Evolutionary conservation across 2,113 vertebrate genomes (phyloP).

Genomic region (Garra rufa): DNA sequence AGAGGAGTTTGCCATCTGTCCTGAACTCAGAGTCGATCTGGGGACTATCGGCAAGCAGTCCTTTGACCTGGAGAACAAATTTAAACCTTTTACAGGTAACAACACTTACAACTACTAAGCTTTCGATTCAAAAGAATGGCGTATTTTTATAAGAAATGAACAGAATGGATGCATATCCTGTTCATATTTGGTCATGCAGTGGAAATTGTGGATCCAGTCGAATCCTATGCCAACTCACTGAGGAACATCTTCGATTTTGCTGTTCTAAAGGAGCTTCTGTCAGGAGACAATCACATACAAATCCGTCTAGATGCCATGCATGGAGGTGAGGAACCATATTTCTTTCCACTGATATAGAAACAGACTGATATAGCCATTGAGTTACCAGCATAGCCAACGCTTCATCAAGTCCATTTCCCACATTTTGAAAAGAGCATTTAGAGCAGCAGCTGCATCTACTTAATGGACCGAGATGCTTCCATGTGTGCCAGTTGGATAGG

Average conservation of each 20-base stretch:
- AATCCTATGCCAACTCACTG: conserved; percentile 90
- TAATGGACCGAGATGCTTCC: background rate
- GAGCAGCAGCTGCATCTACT: conserved; percentile 2
- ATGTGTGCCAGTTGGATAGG: background rate
- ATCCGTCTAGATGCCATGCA: conserved; percentile 95
- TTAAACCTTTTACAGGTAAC: conserved; percentile 95
- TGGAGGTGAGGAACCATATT: conserved; percentile 79
- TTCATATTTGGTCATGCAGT: conserved; percentile 72
- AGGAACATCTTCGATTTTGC: conserved; percentile 95
- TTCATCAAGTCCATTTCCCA: background rate
- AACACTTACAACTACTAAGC: background rate
- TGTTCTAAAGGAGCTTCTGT: conserved; percentile 90
- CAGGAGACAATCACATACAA: conserved; percentile 86
- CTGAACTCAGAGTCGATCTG: conserved; percentile 89
- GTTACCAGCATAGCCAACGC: background rate
- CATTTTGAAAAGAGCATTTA: background rate
- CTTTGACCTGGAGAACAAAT: conserved; percentile 98
- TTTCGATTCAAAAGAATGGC: background rate
- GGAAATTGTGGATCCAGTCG: conserved; percentile 94
- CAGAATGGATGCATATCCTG: background rate
- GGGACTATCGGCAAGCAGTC: conserved; percentile 88
- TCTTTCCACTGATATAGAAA: too few species aligned
- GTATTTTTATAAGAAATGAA: background rate
- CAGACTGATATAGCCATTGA: background rate
- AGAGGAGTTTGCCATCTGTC: conserved; percentile 93